These are phyloP conservation scores for Theretra japonica DNA, from an alignment of 2,888 invertebrate genomes.

Conservation along the genomic window DNA sequence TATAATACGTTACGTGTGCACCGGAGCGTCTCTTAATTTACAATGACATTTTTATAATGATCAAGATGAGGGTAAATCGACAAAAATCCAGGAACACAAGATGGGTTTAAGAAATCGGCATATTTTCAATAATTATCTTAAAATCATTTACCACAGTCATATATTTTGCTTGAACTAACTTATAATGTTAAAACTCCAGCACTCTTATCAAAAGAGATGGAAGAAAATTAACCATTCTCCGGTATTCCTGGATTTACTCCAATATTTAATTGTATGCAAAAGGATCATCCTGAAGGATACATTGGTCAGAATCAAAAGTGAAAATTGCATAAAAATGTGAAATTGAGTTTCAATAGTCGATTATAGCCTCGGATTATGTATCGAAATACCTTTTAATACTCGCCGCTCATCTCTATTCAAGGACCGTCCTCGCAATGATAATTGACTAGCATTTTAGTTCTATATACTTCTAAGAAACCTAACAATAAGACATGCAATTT, in stretches of 20 bases:
- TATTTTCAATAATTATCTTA: too few relatives aligned
- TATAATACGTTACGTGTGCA: neutral
- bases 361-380: neutral
- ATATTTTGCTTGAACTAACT: too few relatives aligned
- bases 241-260: neutral
- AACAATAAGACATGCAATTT: too few relatives aligned
- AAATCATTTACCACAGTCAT: too few relatives aligned
- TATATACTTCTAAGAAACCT: too few relatives aligned
- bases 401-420: neutral
- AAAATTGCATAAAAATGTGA: neutral
- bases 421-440: neutral
- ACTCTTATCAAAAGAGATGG: too few relatives aligned
- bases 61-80: too few relatives aligned
- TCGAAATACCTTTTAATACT: neutral
- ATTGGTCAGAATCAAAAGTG: neutral
- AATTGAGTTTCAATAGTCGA: neutral
- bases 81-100: neutral
- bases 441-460: too few relatives aligned
- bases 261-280: neutral
- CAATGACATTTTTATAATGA: neutral
- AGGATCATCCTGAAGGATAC: neutral
- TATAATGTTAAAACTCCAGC: too few relatives aligned
- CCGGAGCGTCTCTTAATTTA: conserved; percentile 7
- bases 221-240: too few relatives aligned
- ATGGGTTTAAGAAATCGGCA: neutral